Conservation (phyloP, 37 sponge, comb jelly and placozoan species). For the Spongia lamella region DNA sequence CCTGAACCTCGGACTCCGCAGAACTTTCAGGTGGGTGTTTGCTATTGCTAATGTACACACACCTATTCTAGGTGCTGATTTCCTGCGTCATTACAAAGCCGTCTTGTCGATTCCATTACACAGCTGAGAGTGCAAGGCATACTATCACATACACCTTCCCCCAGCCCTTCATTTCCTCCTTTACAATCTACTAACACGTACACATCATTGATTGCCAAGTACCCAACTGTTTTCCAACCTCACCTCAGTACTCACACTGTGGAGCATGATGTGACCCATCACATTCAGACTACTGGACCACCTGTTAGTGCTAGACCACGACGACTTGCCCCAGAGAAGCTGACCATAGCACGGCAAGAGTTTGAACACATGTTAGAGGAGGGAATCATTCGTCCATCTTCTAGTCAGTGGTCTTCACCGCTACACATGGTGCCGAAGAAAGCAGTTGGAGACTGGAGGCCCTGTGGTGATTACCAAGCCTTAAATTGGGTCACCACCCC, state of each 20-base stretch:
- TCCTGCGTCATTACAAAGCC: conserved; percentile 35
- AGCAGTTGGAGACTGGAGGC: conserved; percentile 52
- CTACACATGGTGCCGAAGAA: conserved; percentile 53
- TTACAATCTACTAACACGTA: conserved; percentile 35
- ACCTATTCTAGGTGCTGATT: conserved; percentile 73
- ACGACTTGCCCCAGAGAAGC: conserved; percentile 58
- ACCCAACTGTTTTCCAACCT: conserved; percentile 40
- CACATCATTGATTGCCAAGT: conserved; percentile 35
- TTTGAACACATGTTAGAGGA: conserved; percentile 35
- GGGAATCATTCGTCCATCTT: conserved; percentile 36
- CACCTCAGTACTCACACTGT: conserved; percentile 18
- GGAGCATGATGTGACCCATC: conserved; percentile 47
- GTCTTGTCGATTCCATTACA: neutral
- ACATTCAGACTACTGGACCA: conserved; percentile 68
- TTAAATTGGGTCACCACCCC: too few relatives aligned
- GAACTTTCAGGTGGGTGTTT: too few relatives aligned
- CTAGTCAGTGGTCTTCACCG: conserved; percentile 29
- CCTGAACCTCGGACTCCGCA: conserved; percentile 61
- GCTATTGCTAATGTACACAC: conserved; percentile 62
- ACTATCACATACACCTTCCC: neutral
- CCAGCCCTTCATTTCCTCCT: conserved; percentile 11
- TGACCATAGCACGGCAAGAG: conserved; percentile 50
- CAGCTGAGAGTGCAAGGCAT: conserved; percentile 27
- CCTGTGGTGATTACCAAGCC: conserved; percentile 62
- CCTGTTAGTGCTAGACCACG: conserved; percentile 59